Evolutionary conservation across 1,140 invertebrate species (phyloP).

Genomic region (Drosophila insularis): DNA sequence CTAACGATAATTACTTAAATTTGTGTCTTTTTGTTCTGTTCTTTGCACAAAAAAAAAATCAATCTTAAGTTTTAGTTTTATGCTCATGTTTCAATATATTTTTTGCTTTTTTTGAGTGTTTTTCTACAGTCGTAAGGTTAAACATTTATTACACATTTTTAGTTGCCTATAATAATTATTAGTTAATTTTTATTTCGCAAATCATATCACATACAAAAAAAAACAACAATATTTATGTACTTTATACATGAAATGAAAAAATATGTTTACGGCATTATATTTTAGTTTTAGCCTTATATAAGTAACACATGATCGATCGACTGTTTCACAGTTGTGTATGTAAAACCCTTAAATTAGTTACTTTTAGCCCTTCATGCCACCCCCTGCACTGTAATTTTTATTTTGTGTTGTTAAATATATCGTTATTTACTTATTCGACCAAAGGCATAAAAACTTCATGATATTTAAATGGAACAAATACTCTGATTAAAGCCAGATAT

Average conservation of each 20-base stretch:
- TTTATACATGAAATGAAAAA: conserved; percentile 21
- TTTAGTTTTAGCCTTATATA: conserved; percentile 11
- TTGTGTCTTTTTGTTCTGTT: conserved; percentile 5
- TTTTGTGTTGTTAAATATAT: conserved; percentile 82
- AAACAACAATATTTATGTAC: conserved; percentile 30
- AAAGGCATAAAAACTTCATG: conserved; percentile 25
- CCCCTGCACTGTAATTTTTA: conserved; percentile 73
- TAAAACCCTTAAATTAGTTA: conserved; percentile 45
- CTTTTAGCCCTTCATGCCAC: conserved; percentile 45
- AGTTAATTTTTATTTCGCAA: conserved; percentile 59
- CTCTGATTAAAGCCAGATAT: conserved; percentile 83
- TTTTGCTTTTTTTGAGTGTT: conserved; percentile 21
- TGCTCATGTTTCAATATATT: conserved; percentile 33
- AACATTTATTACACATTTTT: not conserved
- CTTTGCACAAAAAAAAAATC: conserved; percentile 46
- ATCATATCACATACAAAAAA: conserved; percentile 37
- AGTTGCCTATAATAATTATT: conserved; percentile 19
- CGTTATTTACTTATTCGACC: conserved; percentile 80
- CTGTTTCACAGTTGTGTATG: conserved; percentile 66
- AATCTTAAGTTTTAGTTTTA: conserved; percentile 43
- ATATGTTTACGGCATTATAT: conserved; percentile 19
- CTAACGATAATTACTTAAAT: conserved; percentile 16
- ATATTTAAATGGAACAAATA: not conserved
- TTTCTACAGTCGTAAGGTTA: conserved; percentile 60
- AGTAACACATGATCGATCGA: conserved; percentile 27